A percentile compares a stretch with the other conserved stretches of the same genome.
Evolutionary conservation across 2,797 vertebrate genomes (phyloP).

Genomic region (Arnoldichthys spilopterus): DNA sequence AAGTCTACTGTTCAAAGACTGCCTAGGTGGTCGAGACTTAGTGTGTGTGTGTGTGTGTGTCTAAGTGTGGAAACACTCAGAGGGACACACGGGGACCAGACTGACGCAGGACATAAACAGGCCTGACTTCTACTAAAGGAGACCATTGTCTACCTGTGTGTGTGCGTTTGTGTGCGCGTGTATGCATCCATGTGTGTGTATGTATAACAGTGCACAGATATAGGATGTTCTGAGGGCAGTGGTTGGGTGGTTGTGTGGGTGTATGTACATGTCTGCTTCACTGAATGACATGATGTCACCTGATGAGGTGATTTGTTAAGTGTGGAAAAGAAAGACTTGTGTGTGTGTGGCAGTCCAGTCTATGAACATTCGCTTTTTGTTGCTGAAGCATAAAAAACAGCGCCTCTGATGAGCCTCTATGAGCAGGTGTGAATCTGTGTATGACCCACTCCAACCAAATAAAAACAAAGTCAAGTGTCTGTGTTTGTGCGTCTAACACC

Average conservation of each 20-base stretch:
- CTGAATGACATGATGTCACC: constrained; percentile 4
- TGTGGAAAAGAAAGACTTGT: background rate
- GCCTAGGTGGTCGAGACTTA: constrained; percentile 50
- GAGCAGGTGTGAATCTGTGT: constrained; percentile 18
- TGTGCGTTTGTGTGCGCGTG: constrained; percentile 55
- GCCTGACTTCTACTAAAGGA: constrained; percentile 67
- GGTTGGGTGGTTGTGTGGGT: background rate
- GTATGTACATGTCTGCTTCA: constrained; percentile 3
- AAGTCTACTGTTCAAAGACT: constrained; percentile 56
- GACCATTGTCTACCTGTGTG: constrained; percentile 72
- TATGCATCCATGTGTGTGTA: constrained; percentile 41
- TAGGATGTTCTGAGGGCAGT: constrained; percentile 3
- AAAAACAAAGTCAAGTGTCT: constrained; percentile 37
- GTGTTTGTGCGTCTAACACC: constrained; percentile 9
- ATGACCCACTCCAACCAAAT: constrained; percentile 26
- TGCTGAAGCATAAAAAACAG: background rate
- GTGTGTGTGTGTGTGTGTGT: constrained; percentile 42
- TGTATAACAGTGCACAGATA: background rate
- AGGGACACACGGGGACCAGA: constrained; percentile 75
- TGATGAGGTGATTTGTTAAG: background rate
- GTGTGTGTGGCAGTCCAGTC: background rate
- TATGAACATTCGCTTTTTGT: background rate
- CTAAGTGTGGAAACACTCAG: constrained; percentile 73
- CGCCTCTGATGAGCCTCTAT: background rate
- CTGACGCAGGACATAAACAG: constrained; percentile 79